Base-by-base conservation (phyloP, 2,113 vertebrate species). In the Scalopus aquaticus region DNA sequence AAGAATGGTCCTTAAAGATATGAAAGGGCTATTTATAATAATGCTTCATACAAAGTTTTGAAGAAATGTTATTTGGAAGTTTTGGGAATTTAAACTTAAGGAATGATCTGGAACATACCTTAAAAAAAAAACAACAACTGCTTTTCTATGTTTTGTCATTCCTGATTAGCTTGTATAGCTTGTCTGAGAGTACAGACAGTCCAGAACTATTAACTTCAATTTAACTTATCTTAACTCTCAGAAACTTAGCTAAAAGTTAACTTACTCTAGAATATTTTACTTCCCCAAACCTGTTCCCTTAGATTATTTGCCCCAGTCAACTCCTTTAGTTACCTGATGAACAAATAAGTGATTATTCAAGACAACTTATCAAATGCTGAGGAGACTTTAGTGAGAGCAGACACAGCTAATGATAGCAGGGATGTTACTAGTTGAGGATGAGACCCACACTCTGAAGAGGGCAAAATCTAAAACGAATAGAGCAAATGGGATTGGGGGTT, bases 1-100 rank as follows among this genome's bases (percentile, higher is more conserved):
- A 79, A 70, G n/a, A 89, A 24, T 30, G 37, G 28, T 42, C 32
- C 60, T 80, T 35, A 60, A 51, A 87, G 32, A 92, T 51, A 56
- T 10, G 35, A 73, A 69, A 78, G 7, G 24, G 65, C 95, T 54
- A 72, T 94, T 87, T 87, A n/a, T 67, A 70, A 42, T 44, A 93
- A 65, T 5, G 9, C 44, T 44, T 76, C 24, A 51, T 28, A 5
- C 4, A 67, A 51, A 92, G 73, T 49, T 26, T 44, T 91, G 3
- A 39, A 87, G 42, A 62, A 69, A 5, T 35, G 6, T 83, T 85
- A 44, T 80, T 51, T 54, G 35, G 22, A 67, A 15, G 64, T 76
- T 81, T 85, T 4, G 54, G 28, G 13, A 76, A 87, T 49, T 65
- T 80, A 51, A 89, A 89, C 32, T 84, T 67, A 76, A 88, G 46